Evolutionary conservation across 2,797 vertebrate genomes (phyloP).

Genomic region (Spheniscus humboldti): DNA sequence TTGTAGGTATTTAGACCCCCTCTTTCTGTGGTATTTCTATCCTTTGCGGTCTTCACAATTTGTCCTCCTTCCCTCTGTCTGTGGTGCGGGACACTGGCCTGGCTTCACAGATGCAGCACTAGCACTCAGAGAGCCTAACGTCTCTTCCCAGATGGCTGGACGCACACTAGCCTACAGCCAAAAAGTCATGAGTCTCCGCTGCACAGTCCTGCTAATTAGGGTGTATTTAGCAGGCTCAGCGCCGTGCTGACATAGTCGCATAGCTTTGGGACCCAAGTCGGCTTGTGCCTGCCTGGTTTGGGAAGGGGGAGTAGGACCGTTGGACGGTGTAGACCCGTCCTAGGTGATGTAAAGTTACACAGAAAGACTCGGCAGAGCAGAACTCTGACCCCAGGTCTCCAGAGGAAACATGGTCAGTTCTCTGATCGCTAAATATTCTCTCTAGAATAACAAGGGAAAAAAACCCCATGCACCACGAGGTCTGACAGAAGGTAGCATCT

Average conservation of each 20-base stretch:
- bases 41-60: fast-evolving
- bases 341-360: neutral
- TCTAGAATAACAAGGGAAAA: neutral
- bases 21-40: neutral
- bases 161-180: fast-evolving
- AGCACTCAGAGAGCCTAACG: fast-evolving
- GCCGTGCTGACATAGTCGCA: neutral
- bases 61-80: neutral
- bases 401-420: neutral
- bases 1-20: neutral
- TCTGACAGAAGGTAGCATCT: neutral
- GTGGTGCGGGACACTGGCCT: neutral
- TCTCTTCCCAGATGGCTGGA: neutral
- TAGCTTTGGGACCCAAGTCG: neutral
- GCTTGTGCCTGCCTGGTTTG: neutral
- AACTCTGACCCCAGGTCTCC: neutral
- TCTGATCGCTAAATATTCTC: neutral
- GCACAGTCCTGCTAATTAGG: neutral
- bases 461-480: fast-evolving
- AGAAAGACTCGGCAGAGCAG: neutral
- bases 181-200: neutral
- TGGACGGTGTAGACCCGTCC: fast-evolving
- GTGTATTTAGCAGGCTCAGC: neutral
- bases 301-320: neutral
- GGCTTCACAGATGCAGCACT: neutral